phyloP scores from a whole-genome alignment of 2,888 invertebrate genomes.

The Lochmaea crataegi region DNA sequence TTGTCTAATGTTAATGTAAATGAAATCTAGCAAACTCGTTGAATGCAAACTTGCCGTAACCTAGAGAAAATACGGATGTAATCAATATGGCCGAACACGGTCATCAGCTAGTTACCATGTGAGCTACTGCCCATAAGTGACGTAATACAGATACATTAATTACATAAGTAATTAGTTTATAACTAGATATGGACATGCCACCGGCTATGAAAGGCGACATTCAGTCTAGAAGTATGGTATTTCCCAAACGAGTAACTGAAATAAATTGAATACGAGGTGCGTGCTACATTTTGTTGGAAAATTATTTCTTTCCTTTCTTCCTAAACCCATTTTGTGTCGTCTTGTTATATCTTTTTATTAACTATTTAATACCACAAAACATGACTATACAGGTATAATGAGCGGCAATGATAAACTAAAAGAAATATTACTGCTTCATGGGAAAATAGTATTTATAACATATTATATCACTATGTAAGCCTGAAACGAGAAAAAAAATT shows the following conservation, averaged over 20 bases:
- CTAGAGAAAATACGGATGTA: background rate
- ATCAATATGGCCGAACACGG: background rate
- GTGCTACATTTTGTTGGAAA: background rate
- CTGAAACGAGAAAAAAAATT: too few species aligned
- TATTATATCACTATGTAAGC: too few species aligned
- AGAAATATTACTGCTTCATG: too few species aligned
- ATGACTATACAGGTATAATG: too few species aligned
- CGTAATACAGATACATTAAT: slow-evolving; percentile 16
- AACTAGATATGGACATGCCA: slow-evolving; percentile 33
- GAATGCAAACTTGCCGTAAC: background rate
- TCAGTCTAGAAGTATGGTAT: slow-evolving; percentile 32
- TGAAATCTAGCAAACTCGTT: background rate
- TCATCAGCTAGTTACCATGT: background rate
- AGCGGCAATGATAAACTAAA: too few species aligned
- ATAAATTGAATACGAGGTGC: background rate
- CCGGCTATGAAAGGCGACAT: slow-evolving; percentile 37
- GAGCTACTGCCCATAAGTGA: background rate
- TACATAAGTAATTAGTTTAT: slow-evolving; percentile 17
- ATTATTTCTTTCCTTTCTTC: too few species aligned
- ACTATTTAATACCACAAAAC: too few species aligned
- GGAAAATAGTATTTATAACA: too few species aligned
- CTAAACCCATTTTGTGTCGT: too few species aligned
- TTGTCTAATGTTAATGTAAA: background rate
- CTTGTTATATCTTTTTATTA: too few species aligned
- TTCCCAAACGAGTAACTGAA: slow-evolving; percentile 4